Base-by-base conservation (phyloP, 2,797 vertebrate species). In the Tauraco hartlaubi region DNA sequence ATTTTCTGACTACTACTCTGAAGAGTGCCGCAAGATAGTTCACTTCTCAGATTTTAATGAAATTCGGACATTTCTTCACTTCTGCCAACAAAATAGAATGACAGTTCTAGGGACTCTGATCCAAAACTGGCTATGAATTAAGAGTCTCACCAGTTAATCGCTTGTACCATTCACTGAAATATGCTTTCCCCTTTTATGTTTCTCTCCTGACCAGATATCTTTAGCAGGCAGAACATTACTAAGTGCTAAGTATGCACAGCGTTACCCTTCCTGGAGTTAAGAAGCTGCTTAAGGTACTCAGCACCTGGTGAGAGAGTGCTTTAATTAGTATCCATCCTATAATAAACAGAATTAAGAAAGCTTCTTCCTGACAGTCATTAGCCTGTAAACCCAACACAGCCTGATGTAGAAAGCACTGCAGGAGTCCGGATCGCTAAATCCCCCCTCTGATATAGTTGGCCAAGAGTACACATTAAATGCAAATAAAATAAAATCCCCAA, bases 401-500 rank as follows among this genome's bases (percentile, higher is more conserved):
- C 49, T 71, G 21, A 90, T 18, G 21, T 29, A 90, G 35, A 74
- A 91, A 58, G 46, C 66, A 73, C 58, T 13, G 58, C 37, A 76
- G 52, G 35, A 46, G 33, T 54, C 54, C 39, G 67, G 49, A 79
- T 75, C 55, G 79, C 35, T n/a, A 37, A 85, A 86, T 90, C 75
- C 58, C 51, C 22, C 8, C 46, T 77, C 29, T 83, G 76, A 49
- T 11, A 73, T 11, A 73, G 69, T 26, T 81, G n/a, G 55, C 43
- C 76, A 90, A 69, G 33, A 86, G 35, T 21, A 76, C 17, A 10
- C 19, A 69, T 33, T 88, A 86, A 88, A 94, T 33, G 22, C 37
- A 93, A 91, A 83, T 74, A 76, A 91, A 87, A 87, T 46, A 68
- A 91, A 94, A 88, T 76, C 41, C 41, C 59, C 55, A 88, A 92